Evolutionary conservation across 2,113 vertebrate genomes (phyloP).

Genomic region (Leucopternis melanops): DNA sequence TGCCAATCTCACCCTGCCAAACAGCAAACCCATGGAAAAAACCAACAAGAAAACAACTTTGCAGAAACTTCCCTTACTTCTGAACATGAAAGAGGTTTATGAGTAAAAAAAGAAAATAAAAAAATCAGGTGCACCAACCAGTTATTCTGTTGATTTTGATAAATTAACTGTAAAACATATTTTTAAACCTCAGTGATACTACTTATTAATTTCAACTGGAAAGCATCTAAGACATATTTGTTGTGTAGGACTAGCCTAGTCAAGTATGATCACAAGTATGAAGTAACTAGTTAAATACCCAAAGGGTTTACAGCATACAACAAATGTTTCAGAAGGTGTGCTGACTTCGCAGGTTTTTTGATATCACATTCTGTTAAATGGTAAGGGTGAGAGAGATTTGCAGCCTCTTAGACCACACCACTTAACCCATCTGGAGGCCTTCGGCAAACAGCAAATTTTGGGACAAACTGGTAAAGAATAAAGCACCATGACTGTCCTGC

Average conservation of each 20-base stretch:
- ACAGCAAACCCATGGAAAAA: neutral
- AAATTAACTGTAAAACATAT: neutral
- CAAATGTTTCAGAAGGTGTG: neutral
- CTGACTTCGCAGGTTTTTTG: slow-evolving; percentile 18
- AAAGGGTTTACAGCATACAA: neutral
- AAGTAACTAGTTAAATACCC: neutral
- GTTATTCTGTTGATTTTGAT: neutral
- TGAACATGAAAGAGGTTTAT: neutral
- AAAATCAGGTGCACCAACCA: neutral
- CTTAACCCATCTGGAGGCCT: neutral
- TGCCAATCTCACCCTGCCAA: neutral
- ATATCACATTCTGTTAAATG: slow-evolving; percentile 1
- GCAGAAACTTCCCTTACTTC: neutral
- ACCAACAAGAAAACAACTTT: neutral
- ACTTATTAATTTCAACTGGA: neutral
- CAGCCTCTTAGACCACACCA: neutral
- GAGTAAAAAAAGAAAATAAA: neutral
- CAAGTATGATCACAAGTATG: neutral
- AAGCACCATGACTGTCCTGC: neutral
- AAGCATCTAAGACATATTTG: neutral
- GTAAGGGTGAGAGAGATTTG: slow-evolving; percentile 40
- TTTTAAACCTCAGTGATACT: neutral
- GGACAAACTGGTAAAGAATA: neutral
- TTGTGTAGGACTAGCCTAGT: neutral
- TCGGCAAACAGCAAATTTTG: neutral